Conservation (phyloP, 2,113 vertebrate species). For the Echinops telfairi region DNA sequence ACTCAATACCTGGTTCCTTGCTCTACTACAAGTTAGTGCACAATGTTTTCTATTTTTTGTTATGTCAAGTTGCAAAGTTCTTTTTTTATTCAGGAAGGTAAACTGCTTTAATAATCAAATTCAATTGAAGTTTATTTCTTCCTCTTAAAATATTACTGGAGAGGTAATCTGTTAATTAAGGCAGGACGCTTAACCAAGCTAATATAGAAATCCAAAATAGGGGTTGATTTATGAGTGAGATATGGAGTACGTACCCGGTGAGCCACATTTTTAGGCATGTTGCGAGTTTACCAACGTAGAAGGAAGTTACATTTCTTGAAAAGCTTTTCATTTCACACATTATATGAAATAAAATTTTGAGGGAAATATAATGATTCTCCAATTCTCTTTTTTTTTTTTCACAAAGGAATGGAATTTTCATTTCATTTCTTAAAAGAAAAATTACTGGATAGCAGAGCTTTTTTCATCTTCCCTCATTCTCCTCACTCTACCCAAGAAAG, state of each 20-base stretch:
- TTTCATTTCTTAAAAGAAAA: not conserved
- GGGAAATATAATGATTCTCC: not conserved
- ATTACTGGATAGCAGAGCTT: not conserved
- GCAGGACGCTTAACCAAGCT: not conserved
- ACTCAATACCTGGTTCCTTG: not conserved
- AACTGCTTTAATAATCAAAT: constrained; percentile 4
- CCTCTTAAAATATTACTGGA: not conserved
- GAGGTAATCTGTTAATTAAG: not conserved
- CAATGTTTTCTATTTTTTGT: not conserved
- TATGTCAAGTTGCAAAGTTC: not conserved
- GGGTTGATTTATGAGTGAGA: not conserved
- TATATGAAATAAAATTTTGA: constrained; percentile 2
- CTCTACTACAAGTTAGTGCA: constrained; percentile 2
- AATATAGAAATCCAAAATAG: not conserved
- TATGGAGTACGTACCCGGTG: not conserved
- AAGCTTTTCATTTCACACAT: constrained; percentile 5
- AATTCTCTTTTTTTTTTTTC: not conserved
- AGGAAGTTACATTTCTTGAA: not conserved
- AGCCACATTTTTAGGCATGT: not conserved
- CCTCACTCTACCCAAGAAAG: not conserved
- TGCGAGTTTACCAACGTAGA: constrained; percentile 2
- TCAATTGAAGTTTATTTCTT: constrained; percentile 9
- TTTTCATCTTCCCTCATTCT: not conserved
- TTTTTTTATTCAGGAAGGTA: not conserved
- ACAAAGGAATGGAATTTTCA: not conserved